A percentile compares a stretch with the other conserved stretches of the same genome.
These are phyloP conservation scores for Silurus meridionalis DNA, from an alignment of 2,113 vertebrate genomes.

Conservation along the genomic window DNA sequence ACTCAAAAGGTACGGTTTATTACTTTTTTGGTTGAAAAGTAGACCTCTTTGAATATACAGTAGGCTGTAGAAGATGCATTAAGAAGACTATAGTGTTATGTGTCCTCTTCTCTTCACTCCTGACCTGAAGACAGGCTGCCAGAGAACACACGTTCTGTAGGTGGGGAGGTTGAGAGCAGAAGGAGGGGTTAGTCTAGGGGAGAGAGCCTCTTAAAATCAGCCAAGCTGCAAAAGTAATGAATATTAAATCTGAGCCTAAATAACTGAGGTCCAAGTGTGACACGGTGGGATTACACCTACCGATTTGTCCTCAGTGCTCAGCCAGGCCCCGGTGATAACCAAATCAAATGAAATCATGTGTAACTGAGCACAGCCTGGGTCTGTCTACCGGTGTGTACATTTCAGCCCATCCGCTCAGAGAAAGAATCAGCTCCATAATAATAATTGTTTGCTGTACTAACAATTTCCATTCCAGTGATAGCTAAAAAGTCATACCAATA, in stretches of 20 bases:
- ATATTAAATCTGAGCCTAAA: slow-evolving; percentile 79
- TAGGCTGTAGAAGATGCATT: background rate
- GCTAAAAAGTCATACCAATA: slow-evolving; percentile 20
- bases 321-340: slow-evolving; percentile 68
- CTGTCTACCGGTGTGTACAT: slow-evolving; percentile 29
- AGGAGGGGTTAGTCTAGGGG: slow-evolving; percentile 66
- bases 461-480: slow-evolving; percentile 38
- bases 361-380: slow-evolving; percentile 59
- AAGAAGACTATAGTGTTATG: background rate
- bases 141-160: slow-evolving; percentile 4
- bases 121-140: background rate
- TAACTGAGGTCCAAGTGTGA: slow-evolving; percentile 73
- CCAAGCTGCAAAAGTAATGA: slow-evolving; percentile 80
- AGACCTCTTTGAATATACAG: no score
- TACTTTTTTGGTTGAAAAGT: no score
- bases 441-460: slow-evolving; percentile 38
- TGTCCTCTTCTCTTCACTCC: slow-evolving; percentile 9
- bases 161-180: slow-evolving; percentile 60
- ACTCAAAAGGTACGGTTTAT: background rate
- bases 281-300: slow-evolving; percentile 76
- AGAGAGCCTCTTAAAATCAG: slow-evolving; percentile 78
- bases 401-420: slow-evolving; percentile 39
- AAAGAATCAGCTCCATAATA: slow-evolving; percentile 24
- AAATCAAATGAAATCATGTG: slow-evolving; percentile 63
- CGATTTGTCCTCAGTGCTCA: slow-evolving; percentile 73